A percentile compares a stretch with the other conserved stretches of the same genome.
Evolutionary conservation across 1,140 invertebrate species (phyloP).

Genomic region (Trichomalopsis sarcophagae): DNA sequence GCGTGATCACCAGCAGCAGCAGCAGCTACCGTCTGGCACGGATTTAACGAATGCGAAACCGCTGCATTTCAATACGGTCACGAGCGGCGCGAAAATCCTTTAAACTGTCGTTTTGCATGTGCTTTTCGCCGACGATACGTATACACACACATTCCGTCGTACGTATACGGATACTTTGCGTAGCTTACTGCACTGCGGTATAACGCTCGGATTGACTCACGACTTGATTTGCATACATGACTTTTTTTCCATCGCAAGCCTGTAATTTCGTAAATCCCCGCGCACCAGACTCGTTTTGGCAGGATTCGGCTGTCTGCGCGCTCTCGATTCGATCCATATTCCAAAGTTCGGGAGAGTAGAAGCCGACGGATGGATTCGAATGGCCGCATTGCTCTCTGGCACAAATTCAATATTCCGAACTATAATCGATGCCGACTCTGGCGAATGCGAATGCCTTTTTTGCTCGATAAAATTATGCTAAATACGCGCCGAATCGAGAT

Average conservation of each 20-base stretch:
- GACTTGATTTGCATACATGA: background rate
- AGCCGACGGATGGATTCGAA: background rate
- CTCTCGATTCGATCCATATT: constrained; percentile 20
- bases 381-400: background rate
- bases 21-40: constrained; percentile 64
- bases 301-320: background rate
- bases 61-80: constrained; percentile 6
- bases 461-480: constrained; percentile 47
- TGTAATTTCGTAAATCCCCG: constrained; percentile 9
- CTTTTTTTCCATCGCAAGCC: background rate
- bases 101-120: constrained; percentile 4
- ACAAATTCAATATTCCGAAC: constrained; percentile 46
- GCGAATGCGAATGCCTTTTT: constrained; percentile 26
- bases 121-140: background rate
- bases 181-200: background rate
- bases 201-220: background rate
- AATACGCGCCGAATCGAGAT: constrained; percentile 36
- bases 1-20: constrained; percentile 66
- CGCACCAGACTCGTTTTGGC: background rate
- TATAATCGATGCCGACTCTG: constrained; percentile 25
- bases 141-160: background rate
- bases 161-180: background rate
- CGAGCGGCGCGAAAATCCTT: background rate
- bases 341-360: background rate
- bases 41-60: constrained; percentile 62